Percentiles rank a stretch among this genome's conserved stretches.
These are phyloP conservation scores for Rhagologus leucostigma DNA, from an alignment of 2,113 vertebrate species.

Conservation along the genomic window DNA sequence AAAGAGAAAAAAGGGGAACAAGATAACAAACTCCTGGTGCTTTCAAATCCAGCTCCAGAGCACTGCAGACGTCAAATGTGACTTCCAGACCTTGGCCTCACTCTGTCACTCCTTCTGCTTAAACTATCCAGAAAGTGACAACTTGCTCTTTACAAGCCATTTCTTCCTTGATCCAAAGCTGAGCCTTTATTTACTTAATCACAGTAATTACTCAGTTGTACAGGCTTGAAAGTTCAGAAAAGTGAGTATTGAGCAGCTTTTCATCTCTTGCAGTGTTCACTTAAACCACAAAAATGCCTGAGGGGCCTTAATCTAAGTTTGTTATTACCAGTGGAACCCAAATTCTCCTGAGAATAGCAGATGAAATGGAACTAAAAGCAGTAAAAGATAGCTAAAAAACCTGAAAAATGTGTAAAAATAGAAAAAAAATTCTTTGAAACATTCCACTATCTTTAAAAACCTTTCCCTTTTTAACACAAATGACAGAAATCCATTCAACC, in stretches of 20 bases:
- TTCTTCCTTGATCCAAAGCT: not conserved
- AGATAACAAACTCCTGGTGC: not conserved
- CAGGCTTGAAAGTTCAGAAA: not conserved
- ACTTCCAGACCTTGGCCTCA: not conserved
- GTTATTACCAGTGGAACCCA: not conserved
- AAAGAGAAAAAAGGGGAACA: not conserved
- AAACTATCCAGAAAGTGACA: not conserved
- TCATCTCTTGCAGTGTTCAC: not conserved
- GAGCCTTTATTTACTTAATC: not conserved
- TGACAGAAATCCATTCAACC: not conserved
- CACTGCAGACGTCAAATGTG: not conserved
- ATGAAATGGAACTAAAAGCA: not conserved
- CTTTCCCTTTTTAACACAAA: not conserved
- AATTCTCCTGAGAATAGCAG: not conserved
- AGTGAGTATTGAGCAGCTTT: not conserved
- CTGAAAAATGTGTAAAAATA: not conserved
- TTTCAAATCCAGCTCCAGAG: not conserved
- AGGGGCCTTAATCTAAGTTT: not conserved
- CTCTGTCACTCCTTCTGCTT: not conserved
- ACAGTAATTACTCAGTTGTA: not conserved
- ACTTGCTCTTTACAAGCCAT: not conserved
- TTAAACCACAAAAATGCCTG: not conserved
- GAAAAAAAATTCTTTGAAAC: not conserved
- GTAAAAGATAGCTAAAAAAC: not conserved
- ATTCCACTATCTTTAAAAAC: not conserved